Evolutionary conservation across 2,888 invertebrate genomes (phyloP), one percentile per base, ranked within the genome.

Genomic region (Pristionchus mayeri): DNA sequence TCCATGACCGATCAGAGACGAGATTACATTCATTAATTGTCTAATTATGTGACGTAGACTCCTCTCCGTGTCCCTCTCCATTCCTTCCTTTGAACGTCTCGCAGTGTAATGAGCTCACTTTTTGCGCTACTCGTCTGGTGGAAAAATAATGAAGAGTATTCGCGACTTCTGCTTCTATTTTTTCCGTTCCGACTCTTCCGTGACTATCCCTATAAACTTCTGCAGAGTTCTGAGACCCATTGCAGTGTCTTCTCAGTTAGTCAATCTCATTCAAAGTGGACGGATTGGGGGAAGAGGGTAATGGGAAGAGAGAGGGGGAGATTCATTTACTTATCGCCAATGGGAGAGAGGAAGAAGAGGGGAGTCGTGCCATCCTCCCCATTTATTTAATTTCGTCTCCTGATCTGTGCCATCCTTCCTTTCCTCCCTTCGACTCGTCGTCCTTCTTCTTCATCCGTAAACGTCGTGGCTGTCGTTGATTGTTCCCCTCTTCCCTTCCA

Each of bases 291-390:
- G 63, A 44, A 37, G 40, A 34, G 75, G 75, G 75, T 24, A 67
- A 67, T 37, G 67, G 67, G 37, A 34, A 48, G 44, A 24, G 40
- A 13, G 48, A 76, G 76, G 76, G 48, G 27, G 37, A 63, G 63
- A 63, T 63, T 63, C 63, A 63, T 63, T 63, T 63, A 63, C 63
- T 63, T 63, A 63, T 63, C 63, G 30, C 30, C 16, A 63, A 34
- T 63, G 63, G n/a, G 34, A 63, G 34, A 63, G 21, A 18, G 37
- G 67, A 37, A 30, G 18, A 37, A 40, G 40, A n/a, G 67, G 21
- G 63, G 4, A 11, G 34, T 63, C 21, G 57, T 63, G 63, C 30
- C 63, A 30, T 30, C 34, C 63, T 16, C 34, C 30, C 63, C 11
- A 30, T 63, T 16, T 34, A 63, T 63, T 30, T 63, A 21, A 57